Percentiles rank a stretch among this genome's conserved stretches.
Evolutionary conservation across 1,140 invertebrate species (phyloP).

Genomic region (Scaptomyza pallida): DNA sequence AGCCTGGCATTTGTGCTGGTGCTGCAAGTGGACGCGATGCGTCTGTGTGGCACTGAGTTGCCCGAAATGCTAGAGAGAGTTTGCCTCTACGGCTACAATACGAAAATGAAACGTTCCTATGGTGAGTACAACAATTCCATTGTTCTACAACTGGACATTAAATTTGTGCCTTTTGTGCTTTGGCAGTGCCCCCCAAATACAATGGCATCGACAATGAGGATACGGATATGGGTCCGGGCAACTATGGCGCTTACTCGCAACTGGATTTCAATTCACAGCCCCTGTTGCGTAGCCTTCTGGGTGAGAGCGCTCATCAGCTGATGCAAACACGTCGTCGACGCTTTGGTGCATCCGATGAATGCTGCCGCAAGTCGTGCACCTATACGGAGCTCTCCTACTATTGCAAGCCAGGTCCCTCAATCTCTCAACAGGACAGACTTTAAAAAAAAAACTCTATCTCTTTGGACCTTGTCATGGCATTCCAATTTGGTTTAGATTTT

Average conservation of each 20-base stretch:
- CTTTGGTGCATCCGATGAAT: conserved; percentile 21
- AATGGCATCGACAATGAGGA: conserved; percentile 3
- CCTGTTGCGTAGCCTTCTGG: conserved; percentile 7
- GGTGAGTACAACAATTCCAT: conserved; percentile 18
- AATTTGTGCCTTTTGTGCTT: background rate
- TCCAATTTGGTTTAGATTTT: background rate
- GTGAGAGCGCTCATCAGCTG: conserved; percentile 20
- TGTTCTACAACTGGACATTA: background rate
- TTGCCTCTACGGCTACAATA: conserved; percentile 53
- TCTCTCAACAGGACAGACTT: background rate
- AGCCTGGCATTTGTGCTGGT: conserved; percentile 30
- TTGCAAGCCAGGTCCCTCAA: background rate
- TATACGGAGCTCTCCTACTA: background rate
- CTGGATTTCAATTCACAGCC: conserved; percentile 1
- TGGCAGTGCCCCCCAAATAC: conserved; percentile 4
- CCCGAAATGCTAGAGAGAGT: conserved; percentile 32
- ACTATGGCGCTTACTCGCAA: conserved; percentile 12
- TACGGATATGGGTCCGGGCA: background rate
- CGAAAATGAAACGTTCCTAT: conserved; percentile 41
- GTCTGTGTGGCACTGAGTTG: conserved; percentile 50
- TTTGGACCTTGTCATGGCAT: conserved; percentile 1
- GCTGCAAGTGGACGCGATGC: conserved; percentile 19
- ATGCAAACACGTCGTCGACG: conserved; percentile 18
- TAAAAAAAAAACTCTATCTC: background rate
- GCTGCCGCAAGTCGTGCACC: conserved; percentile 9